Evolutionary conservation across 2,888 invertebrate species (phyloP), one percentile per base, ranked within the genome.

Genomic region (Eilema griseolum): DNA sequence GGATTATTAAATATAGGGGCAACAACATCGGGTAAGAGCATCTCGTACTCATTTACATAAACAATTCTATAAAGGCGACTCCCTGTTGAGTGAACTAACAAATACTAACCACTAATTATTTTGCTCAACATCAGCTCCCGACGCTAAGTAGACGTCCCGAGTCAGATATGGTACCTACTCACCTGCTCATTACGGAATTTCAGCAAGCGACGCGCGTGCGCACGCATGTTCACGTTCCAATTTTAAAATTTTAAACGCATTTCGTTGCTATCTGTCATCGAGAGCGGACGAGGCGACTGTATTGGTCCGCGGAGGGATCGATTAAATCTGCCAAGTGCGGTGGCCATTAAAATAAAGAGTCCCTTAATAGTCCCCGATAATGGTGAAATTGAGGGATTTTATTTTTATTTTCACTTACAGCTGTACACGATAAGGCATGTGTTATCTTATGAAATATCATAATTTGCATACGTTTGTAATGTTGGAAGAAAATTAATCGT

Each of bases 201-300:
- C 86, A 85, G 84, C 83, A 81, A 79, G 75, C 74, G 81, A 85
- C 83, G 87, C 88, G 89, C 90, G 85, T 85, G 90, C 87, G 87
- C 90, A 86, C 87, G 85, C 90, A 86, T 87, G 84, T 82, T 80
- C 83, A 85, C 77, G 86, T 82, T 85, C 86, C 88, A 85, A 87
- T 85, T 90, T 90, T 89, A 88, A 89, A 88, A 88, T 88, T 89
- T 90, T 89, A 91, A 91, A 89, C 88, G 88, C 91, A 92, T 90
- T 93, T 89, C 87, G 84, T 88, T 86, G 88, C 89, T 94, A 94
- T 94, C 94, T 93, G 93, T 94, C 94, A 93, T 93, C 94, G 89
- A 83, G 86, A 83, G 88, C 88, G 82, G 89, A 90, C 92, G 91
- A 86, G 83, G 84, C 80, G 81, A 79, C 83, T 77, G 87, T 86